A percentile compares a stretch with the other conserved stretches of the same genome.
Conservation (phyloP, 1,140 invertebrate genomes). For the Bombus consobrinus region DNA sequence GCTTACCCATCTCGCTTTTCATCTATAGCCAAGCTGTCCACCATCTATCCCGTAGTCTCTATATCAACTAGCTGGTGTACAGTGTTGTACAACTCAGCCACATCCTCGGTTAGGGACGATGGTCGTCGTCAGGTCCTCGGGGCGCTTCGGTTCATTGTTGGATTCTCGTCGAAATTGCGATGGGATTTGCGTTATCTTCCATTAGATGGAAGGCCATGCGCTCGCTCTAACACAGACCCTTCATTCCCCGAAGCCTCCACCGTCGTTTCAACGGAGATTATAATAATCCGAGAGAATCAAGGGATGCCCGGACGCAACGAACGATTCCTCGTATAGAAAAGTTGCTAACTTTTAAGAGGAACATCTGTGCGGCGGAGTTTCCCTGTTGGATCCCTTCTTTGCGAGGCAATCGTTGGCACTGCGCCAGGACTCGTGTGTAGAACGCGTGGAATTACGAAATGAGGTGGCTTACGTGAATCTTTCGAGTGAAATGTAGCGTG, state of each 20-base stretch:
- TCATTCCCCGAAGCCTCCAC: not conserved
- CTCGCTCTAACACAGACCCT: not conserved
- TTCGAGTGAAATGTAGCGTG: not conserved
- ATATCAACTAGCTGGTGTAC: not conserved
- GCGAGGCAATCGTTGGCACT: too few species aligned
- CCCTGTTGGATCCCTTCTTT: not conserved
- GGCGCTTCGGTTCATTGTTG: conserved; percentile 58
- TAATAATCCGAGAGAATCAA: conserved; percentile 1
- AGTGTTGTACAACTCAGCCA: conserved; percentile 26
- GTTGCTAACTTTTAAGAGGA: not conserved
- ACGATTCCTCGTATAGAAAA: not conserved
- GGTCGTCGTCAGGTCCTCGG: conserved; percentile 27
- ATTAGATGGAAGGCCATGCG: not conserved
- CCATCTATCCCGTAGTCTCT: conserved; percentile 33
- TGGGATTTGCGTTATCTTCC: conserved; percentile 56
- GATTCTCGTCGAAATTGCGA: conserved; percentile 48
- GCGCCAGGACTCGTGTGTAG: not conserved
- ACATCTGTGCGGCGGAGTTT: not conserved
- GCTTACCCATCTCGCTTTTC: not conserved
- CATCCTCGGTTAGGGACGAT: not conserved
- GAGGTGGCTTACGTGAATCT: not conserved
- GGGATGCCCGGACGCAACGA: not conserved
- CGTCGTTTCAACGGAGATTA: conserved; percentile 29
- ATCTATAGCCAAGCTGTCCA: conserved; percentile 25
- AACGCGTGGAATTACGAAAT: not conserved